Percentiles rank a stretch among this genome's conserved stretches.
These are phyloP conservation scores for Dolichallabes microphthalmus DNA, from an alignment of 2,113 vertebrate genomes.

Conservation along the genomic window DNA sequence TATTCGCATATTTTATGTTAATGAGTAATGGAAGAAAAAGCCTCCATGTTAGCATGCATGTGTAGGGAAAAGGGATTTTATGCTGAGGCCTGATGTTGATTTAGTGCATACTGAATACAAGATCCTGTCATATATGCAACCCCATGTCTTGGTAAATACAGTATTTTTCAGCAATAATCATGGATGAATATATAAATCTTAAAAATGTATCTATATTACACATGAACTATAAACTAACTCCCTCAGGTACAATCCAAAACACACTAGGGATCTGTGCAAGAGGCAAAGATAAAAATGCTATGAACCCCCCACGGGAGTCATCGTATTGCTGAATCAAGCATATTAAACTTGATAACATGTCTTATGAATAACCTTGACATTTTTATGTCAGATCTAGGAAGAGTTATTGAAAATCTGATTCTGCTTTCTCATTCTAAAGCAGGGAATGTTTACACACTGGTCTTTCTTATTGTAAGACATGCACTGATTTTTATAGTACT, in stretches of 20 bases:
- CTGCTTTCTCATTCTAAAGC: background rate
- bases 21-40: constrained; percentile 31
- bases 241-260: constrained; percentile 11
- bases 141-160: constrained; percentile 7
- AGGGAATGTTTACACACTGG: background rate
- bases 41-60: constrained; percentile 18
- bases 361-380: constrained; percentile 27
- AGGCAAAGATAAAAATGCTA: constrained; percentile 15
- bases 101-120: constrained; percentile 4
- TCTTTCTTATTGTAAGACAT: constrained; percentile 16
- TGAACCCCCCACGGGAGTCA: background rate
- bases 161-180: constrained; percentile 12
- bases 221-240: constrained; percentile 14
- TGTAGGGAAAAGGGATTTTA: constrained; percentile 17
- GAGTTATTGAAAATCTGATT: constrained; percentile 22
- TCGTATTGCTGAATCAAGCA: constrained; percentile 10
- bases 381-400: constrained; percentile 4
- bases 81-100: constrained; percentile 30
- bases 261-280: background rate
- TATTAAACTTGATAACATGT: constrained; percentile 33
- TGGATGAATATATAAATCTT: constrained; percentile 9
- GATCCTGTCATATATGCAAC: constrained; percentile 1
- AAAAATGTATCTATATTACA: background rate
- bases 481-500: constrained; percentile 18
- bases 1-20: constrained; percentile 38